A percentile compares a stretch with the other conserved stretches of the same genome.
Conservation (phyloP, 2,113 vertebrate species). For the Onychostruthus taczanowskii region DNA sequence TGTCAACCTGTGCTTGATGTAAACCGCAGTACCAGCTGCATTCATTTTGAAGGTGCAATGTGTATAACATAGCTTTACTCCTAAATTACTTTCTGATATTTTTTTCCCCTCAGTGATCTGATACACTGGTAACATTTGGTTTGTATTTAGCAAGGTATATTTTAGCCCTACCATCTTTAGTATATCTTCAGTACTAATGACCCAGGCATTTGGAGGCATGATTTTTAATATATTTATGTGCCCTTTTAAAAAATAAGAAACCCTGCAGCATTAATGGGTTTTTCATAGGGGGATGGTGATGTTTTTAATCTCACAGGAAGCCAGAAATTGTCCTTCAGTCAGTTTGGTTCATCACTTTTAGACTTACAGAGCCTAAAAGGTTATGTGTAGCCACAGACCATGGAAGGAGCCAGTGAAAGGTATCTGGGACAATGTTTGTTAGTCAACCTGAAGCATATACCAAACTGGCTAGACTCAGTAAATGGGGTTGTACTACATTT, state of each 20-base stretch:
- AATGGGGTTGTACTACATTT: background rate
- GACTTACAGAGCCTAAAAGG: background rate
- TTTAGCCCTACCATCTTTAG: background rate
- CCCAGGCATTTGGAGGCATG: background rate
- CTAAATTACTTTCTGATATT: background rate
- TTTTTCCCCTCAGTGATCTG: too few relatives aligned
- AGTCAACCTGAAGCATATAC: background rate
- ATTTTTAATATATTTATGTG: background rate
- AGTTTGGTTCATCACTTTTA: background rate
- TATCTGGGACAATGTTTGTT: background rate
- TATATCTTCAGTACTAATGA: background rate
- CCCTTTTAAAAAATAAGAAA: background rate
- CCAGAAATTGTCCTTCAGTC: background rate
- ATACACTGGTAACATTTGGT: background rate
- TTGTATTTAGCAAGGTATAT: background rate
- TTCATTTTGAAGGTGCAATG: background rate
- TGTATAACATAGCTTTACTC: background rate
- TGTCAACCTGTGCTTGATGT: background rate
- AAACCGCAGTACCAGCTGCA: background rate
- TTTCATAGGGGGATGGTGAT: background rate
- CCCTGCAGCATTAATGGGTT: rapidly evolving
- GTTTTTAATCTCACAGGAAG: background rate
- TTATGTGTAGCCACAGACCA: rapidly evolving
- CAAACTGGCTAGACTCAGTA: background rate
- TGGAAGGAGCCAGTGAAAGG: background rate